Conservation (phyloP, 1,140 invertebrate species). For the Lordiphosa clarofinis region DNA sequence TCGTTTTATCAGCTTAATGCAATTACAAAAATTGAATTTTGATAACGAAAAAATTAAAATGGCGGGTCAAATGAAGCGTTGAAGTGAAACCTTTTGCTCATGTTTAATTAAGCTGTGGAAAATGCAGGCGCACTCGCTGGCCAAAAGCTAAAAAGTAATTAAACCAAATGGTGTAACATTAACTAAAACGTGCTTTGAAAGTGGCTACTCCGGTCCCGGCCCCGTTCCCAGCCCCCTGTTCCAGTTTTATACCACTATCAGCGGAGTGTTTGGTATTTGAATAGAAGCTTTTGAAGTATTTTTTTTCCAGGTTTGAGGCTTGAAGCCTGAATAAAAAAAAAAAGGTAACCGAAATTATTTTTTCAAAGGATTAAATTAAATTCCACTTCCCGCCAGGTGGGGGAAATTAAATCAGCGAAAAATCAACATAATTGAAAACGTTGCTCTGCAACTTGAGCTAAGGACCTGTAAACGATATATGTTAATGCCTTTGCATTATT, state of each 20-base stretch:
- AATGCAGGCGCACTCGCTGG: constrained; percentile 14
- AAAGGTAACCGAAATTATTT: constrained; percentile 32
- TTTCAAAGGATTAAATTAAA: constrained; percentile 73
- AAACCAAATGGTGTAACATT: constrained; percentile 70
- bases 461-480: too few relatives aligned
- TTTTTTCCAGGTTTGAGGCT: constrained; percentile 22
- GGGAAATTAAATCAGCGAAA: constrained; percentile 65
- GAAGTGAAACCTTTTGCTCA: constrained; percentile 6
- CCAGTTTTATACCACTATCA: background rate
- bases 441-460: too few relatives aligned
- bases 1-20: constrained; percentile 32
- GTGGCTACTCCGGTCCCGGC: background rate
- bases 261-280: constrained; percentile 32
- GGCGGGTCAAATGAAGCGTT: constrained; percentile 3
- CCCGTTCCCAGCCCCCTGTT: background rate
- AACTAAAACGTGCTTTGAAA: constrained; percentile 54
- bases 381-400: constrained; percentile 48
- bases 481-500: too few relatives aligned
- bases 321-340: too few relatives aligned
- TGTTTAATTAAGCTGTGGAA: constrained; percentile 58
- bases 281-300: constrained; percentile 58
- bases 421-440: constrained; percentile 75
- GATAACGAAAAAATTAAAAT: background rate
- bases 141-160: constrained; percentile 64
- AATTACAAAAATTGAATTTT: constrained; percentile 18